phyloP scores from a whole-genome alignment of 2,113 vertebrate genomes.

The Naja naja region DNA sequence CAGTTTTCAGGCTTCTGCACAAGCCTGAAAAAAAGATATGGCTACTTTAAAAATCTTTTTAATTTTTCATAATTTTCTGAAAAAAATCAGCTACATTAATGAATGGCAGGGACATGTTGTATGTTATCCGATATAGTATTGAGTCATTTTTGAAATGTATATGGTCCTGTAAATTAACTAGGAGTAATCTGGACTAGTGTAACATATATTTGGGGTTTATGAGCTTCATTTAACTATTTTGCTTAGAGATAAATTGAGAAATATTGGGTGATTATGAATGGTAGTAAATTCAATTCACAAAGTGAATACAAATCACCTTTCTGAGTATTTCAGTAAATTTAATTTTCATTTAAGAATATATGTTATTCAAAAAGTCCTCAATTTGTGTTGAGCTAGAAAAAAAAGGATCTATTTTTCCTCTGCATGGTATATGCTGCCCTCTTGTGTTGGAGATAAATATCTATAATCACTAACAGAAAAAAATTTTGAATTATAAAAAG shows the following conservation, averaged over 20 bases:
- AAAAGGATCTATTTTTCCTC: neutral
- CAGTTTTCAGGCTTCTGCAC: neutral
- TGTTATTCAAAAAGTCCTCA: neutral
- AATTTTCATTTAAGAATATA: neutral
- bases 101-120: neutral
- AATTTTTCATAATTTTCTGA: neutral
- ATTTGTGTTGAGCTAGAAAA: neutral
- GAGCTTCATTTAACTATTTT: neutral
- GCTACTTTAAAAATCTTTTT: neutral
- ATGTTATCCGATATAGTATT: neutral
- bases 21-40: neutral
- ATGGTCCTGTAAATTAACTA: neutral
- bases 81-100: neutral
- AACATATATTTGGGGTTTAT: neutral
- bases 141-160: neutral
- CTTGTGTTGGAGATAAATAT: constrained; percentile 2
- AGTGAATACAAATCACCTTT: neutral
- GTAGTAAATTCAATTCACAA: neutral
- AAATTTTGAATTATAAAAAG: neutral
- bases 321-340: neutral
- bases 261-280: neutral
- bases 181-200: neutral
- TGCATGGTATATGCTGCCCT: constrained; percentile 5
- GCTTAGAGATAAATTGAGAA: neutral
- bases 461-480: neutral